A percentile compares a stretch with the other conserved stretches of the same genome.
phyloP scores from a whole-genome alignment of 2,113 vertebrate species.

The Scomber japonicus region DNA sequence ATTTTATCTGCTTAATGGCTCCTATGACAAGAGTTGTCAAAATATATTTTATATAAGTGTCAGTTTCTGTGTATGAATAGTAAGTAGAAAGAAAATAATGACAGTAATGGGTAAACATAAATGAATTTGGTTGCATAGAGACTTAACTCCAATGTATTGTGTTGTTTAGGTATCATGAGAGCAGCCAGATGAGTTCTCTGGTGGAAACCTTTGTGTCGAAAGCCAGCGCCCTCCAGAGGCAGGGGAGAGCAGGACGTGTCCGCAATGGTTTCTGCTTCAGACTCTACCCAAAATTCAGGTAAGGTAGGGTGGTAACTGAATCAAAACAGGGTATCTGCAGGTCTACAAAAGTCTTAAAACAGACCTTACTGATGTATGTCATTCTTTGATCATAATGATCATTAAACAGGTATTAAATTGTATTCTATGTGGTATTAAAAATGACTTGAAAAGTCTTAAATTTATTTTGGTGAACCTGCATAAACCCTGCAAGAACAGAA shows the following conservation, averaged over 20 bases:
- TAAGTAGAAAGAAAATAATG: background rate
- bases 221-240: conserved; percentile 96
- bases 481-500: background rate
- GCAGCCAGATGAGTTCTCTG: conserved; percentile 98
- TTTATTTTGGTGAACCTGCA: no score
- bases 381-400: no score
- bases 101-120: background rate
- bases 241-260: conserved; percentile 95
- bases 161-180: conserved; percentile 92
- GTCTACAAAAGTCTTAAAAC: no score
- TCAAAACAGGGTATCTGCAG: no score
- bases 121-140: background rate
- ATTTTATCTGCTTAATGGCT: background rate
- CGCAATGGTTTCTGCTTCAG: conserved; percentile 95
- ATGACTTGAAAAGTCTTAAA: no score
- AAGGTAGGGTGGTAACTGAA: background rate
- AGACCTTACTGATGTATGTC: no score
- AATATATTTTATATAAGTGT: no score
- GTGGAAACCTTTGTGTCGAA: conserved; percentile 98
- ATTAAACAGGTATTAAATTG: no score
- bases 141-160: background rate
- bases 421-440: no score
- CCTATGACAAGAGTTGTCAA: no score
- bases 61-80: no score
- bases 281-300: conserved; percentile 89